Evolutionary conservation across 2,113 vertebrate species (phyloP).

Genomic region (Meriones unguiculatus): DNA sequence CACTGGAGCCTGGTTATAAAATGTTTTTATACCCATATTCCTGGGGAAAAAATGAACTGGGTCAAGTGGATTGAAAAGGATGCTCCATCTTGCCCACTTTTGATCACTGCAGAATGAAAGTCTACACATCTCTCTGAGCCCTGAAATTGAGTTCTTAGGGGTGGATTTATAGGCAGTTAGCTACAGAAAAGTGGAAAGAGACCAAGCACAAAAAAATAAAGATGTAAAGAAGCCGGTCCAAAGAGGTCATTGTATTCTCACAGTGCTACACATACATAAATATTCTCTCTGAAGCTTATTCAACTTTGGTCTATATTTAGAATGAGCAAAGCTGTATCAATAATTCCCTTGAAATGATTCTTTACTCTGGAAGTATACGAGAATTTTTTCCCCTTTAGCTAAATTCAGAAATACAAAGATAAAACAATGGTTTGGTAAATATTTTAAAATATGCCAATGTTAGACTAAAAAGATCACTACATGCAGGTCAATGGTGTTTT

Average conservation of each 20-base stretch:
- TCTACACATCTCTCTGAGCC: conserved; percentile 22
- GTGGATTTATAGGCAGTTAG: conserved; percentile 63
- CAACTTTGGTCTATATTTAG: conserved; percentile 71
- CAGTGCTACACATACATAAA: conserved; percentile 23
- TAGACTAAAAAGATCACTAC: conserved; percentile 36
- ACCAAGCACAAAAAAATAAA: conserved; percentile 49
- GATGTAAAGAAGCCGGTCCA: not conserved
- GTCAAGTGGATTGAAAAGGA: conserved; percentile 59
- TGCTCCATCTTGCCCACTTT: conserved; percentile 11
- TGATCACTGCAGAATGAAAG: conserved; percentile 65
- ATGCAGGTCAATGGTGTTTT: conserved; percentile 58
- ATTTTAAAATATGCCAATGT: conserved; percentile 60
- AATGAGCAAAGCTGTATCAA: conserved; percentile 54
- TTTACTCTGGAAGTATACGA: conserved; percentile 55
- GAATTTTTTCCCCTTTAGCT: conserved; percentile 53
- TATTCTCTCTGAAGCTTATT: conserved; percentile 66
- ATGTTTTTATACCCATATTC: conserved; percentile 3
- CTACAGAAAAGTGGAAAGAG: conserved; percentile 26
- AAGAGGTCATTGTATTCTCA: conserved; percentile 50
- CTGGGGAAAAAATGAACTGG: conserved; percentile 23
- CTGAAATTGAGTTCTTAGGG: conserved; percentile 71
- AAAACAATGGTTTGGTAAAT: conserved; percentile 72
- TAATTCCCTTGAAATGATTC: conserved; percentile 62
- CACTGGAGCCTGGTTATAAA: not conserved
- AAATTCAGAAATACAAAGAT: conserved; percentile 64